Base-by-base conservation (phyloP, 2,797 vertebrate species). In the Cyprinodon diabolis region DNA sequence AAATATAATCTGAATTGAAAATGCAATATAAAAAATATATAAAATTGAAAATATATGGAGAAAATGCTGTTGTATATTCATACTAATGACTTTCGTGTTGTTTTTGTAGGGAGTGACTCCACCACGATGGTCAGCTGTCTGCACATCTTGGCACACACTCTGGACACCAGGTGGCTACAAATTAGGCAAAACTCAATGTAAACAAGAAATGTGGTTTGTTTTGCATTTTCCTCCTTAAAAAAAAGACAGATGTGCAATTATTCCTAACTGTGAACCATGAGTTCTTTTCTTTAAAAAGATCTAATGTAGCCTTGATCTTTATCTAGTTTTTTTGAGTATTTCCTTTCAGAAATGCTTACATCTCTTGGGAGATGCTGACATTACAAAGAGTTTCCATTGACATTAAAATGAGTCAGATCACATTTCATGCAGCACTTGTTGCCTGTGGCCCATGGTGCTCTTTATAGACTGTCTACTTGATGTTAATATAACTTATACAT, bases 41-140 rank as follows among this genome's bases (percentile, higher is more conserved):
- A 30, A 30, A 30, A 3, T 43, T 55, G 1, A 55, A 5, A 55
- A 55, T 2, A 55, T 55, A 19, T 55, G 43, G 19, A 47, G 21
- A 47, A 66, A 17, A 51, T 0, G 23, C 67, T 5, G 1, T 25
- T 60, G 13, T 56, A 25, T 56, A 7, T 75, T 55, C 12, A 21
- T 68, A 67, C 3, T 79, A n/a, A 76, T 25, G 17, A 23, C 4
- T 15, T 57, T 60, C 71, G 35, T 82, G 37, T 72, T 83, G 37
- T 85, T 70, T 40, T 86, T 77, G 71, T 77, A 99, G 98, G 98
- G 69, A 98, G 96, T 37, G 98, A 99, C 90, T 96, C 98, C 73
- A 89, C 96, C 60, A 98, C 97, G 63, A 99, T 99, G 95, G 98
- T 99, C 89, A 99, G 96, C 95, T 99, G 98, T 90, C 95, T 99